A percentile compares a stretch with the other conserved stretches of the same genome.
phyloP scores from a whole-genome alignment of 2,113 vertebrate genomes.

The Brachyhypopomus occidentalis region DNA sequence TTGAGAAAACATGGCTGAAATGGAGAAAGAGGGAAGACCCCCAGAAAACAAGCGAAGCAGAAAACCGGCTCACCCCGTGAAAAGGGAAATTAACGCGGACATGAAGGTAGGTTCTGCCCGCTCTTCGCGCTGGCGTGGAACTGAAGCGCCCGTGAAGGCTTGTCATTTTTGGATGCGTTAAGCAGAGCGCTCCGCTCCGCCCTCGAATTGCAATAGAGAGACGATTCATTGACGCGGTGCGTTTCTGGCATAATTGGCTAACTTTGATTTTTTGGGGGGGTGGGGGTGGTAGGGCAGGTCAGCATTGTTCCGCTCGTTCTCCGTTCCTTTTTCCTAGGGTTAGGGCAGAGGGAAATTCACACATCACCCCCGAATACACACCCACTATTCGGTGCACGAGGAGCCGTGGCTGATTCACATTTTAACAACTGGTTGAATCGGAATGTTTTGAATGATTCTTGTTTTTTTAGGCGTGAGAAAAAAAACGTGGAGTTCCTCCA shows the following conservation, averaged over 20 bases:
- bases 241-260: conserved; percentile 66
- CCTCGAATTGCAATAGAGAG: conserved; percentile 71
- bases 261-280: conserved; percentile 63
- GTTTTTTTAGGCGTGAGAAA: no score
- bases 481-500: no score
- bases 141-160: conserved; percentile 27
- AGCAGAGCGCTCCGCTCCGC: conserved; percentile 26
- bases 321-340: no score
- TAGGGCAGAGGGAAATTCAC: no score
- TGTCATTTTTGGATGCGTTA: no score
- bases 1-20: conserved; percentile 87
- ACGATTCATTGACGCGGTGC: conserved; percentile 68
- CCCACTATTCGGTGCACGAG: no score
- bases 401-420: no score
- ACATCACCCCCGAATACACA: no score
- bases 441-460: no score
- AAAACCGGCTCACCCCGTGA: conserved; percentile 95
- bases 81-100: conserved; percentile 97
- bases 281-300: no score
- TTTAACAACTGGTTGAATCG: no score
- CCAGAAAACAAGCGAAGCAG: conserved; percentile 98
- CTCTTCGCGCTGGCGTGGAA: conserved; percentile 63
- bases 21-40: conserved; percentile 99
- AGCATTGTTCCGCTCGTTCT: no score
- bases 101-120: conserved; percentile 88